Evolutionary conservation across 2,888 invertebrate genomes (phyloP).

Genomic region (Plemyria rubiginata): DNA sequence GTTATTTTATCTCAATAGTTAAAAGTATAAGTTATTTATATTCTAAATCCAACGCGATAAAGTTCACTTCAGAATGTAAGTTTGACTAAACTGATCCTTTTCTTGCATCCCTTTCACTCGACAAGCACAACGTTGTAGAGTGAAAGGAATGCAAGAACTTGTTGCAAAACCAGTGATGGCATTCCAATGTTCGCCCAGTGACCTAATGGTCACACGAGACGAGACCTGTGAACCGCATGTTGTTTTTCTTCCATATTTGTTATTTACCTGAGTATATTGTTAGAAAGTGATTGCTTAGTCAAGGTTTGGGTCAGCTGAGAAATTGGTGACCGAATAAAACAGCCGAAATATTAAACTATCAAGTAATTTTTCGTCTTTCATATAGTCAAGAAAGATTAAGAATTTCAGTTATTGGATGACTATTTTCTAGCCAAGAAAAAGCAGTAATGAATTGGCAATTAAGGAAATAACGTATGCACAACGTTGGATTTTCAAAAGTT

Average conservation of each 20-base stretch:
- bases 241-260: slow-evolving; percentile 15
- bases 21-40: neutral
- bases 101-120: too few species aligned
- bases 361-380: too few species aligned
- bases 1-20: too few species aligned
- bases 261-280: neutral
- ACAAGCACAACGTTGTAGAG: slow-evolving; percentile 35
- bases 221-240: slow-evolving; percentile 42
- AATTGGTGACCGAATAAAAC: neutral
- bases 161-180: slow-evolving; percentile 79
- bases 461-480: too few species aligned
- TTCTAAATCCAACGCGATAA: neutral
- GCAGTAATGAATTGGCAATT: too few species aligned
- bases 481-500: too few species aligned
- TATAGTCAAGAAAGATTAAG: too few species aligned
- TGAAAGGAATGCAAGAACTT: slow-evolving; percentile 70
- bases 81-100: neutral
- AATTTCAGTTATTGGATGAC: too few species aligned
- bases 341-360: neutral
- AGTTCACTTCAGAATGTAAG: slow-evolving; percentile 1
- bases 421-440: too few species aligned
- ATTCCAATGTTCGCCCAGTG: slow-evolving; percentile 76
- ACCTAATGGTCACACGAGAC: slow-evolving; percentile 68
- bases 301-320: neutral
- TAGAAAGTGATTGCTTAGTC: neutral